Base-by-base conservation (phyloP, 2,113 vertebrate species). In the Calidris pygmaea region DNA sequence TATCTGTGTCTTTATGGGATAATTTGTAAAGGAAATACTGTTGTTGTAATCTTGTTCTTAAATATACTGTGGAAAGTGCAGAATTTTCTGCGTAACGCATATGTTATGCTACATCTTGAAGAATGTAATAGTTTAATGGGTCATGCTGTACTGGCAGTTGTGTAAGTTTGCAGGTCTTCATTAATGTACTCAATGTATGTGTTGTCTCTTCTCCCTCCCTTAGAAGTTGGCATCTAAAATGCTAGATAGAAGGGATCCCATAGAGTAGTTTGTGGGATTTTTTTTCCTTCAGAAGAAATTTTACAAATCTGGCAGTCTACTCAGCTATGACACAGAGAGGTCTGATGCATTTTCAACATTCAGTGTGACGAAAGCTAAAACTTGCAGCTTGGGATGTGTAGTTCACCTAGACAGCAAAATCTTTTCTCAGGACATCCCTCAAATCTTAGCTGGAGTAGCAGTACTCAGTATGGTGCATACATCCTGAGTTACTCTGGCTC, bases 321-420 rank as follows among this genome's bases (percentile, higher is more conserved):
- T 78, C 81, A 29, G 10, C 15, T 77, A 30, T 83, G 29, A 58
- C 26, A 15, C 14, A 8, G 59, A 24, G 16, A 72, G 12, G 4
- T 84, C n/a, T 67, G 55, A 17, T 65, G 12, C 18, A 20, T 3
- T 65, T 77, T 76, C 32, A 60, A 6, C 35, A 22, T 0, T 48
- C 45, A 70, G 37, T 84, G 23, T 26, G 35, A 22, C 2, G 1
- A 21, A 72, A 80, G n/a, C 20, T 83, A 5, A 59, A 86, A 47
- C 63, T 24, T 41, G 22, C 53, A 47, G n/a, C n/a, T 83, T 0
- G 0, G 8, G 11, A 2, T 66, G 7, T 3, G 1, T 5, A 58
- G 50, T 39, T 91, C 68, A 80, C 22, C 2, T 43, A 47, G 53
- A 41, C 13, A 52, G 34, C 26, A 84, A 74, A 68, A 32, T 41